Percentiles rank a stretch among this genome's conserved stretches.
Evolutionary conservation across 2,888 invertebrate species (phyloP).

Genomic region (Tipula lateralis): DNA sequence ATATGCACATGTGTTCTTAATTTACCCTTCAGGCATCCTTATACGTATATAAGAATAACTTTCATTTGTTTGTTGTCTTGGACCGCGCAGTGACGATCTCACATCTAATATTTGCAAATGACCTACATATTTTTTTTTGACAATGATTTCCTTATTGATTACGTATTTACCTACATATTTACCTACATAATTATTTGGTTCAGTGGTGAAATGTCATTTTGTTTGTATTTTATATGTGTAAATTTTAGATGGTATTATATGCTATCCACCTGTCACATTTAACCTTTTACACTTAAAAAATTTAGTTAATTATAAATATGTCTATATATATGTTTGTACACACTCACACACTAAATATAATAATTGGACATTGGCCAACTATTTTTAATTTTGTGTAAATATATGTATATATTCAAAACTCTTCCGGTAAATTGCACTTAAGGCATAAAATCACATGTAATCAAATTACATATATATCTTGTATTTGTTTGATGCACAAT

Average conservation of each 20-base stretch:
- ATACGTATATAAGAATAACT: not conserved
- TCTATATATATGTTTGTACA: not conserved
- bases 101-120: not conserved
- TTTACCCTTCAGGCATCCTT: not conserved
- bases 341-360: not conserved
- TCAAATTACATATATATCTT: not conserved
- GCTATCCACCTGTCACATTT: not conserved
- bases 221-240: not conserved
- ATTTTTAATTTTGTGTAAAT: not conserved
- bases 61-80: not conserved
- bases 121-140: not conserved
- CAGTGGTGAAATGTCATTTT: not conserved
- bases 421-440: not conserved
- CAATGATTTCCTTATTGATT: not conserved
- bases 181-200: not conserved
- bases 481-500: not conserved
- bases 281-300: not conserved
- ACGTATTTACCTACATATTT: not conserved
- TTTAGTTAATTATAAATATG: not conserved
- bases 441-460: not conserved
- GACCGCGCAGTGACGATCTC: not conserved
- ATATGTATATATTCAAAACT: not conserved
- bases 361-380: not conserved
- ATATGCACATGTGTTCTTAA: not conserved
- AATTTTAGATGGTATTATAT: not conserved